These are phyloP conservation scores for Physocephala rufipes DNA, from an alignment of 2,888 invertebrate species.

Conservation along the genomic window DNA sequence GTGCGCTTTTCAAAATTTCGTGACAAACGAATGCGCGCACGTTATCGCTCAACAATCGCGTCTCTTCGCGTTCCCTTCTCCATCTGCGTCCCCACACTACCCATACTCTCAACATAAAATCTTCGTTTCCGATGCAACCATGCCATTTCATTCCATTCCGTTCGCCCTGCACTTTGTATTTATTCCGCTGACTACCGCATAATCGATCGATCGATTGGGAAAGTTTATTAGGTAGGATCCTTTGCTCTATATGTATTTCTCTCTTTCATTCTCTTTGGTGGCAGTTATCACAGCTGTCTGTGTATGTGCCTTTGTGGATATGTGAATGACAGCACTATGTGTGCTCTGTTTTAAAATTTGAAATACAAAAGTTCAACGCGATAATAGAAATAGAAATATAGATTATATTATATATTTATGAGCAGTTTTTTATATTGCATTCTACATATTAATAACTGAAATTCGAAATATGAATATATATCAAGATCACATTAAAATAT, in stretches of 20 bases:
- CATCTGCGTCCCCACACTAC: slow-evolving; percentile 34
- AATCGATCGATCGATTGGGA: slow-evolving; percentile 21
- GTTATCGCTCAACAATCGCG: slow-evolving; percentile 60
- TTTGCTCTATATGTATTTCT: slow-evolving; percentile 14
- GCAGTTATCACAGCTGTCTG: slow-evolving; percentile 30
- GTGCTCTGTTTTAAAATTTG: slow-evolving; percentile 48
- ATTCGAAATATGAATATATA: no score
- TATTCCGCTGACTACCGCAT: not conserved
- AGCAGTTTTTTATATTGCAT: slow-evolving; percentile 2
- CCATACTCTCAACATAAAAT: no score
- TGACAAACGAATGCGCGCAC: slow-evolving; percentile 64
- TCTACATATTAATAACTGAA: no score
- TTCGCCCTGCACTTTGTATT: slow-evolving; percentile 29
- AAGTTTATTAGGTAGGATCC: slow-evolving; percentile 27
- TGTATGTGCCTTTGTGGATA: slow-evolving; percentile 6
- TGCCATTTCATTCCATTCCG: not conserved
- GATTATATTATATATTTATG: slow-evolving; percentile 21
- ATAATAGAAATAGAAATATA: not conserved
- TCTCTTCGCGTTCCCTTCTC: slow-evolving; percentile 54
- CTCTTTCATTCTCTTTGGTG: slow-evolving; percentile 19
- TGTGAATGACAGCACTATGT: slow-evolving; percentile 20
- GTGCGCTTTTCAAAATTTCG: slow-evolving; percentile 54
- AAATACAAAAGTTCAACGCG: slow-evolving; percentile 47
- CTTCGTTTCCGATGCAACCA: no score
- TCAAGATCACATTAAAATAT: slow-evolving; percentile 19